Base-by-base conservation (phyloP, 2,888 invertebrate genomes). In the Pomacea canaliculata region DNA sequence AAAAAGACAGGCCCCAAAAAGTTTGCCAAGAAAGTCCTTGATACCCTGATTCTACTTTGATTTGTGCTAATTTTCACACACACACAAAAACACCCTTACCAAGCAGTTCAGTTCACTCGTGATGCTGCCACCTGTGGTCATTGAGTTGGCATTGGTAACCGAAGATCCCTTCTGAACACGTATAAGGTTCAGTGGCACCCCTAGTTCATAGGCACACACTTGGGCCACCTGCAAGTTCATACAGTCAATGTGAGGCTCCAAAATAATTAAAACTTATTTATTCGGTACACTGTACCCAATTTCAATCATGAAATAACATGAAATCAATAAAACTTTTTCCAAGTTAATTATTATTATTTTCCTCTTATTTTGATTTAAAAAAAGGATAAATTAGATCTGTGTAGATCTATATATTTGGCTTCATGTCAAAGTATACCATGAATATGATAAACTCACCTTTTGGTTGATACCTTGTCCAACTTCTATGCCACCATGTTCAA, bases 381-480 rank as follows among this genome's bases (percentile, higher is more conserved):
- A 37, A 37, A 37, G 37, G 37, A 37, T 37, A 37, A 37, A 37
- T 37, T 37, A 5, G 37, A 37, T 37, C 37, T 37, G 5, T 37
- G 1, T 37, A 37, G 37, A 37, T 37, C 37, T 37, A 37, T 5
- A 37, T 37, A 37, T 37, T 37, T 37, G 4, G 4, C 5, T 37
- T 13, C 8, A 56, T 16, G 16, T 7, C 16, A 56, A 3, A 51
- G 13, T 8, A 8, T 13, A 51, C 51, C 51, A 56, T 16, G 10
- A 56, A 10, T 8, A 56, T 56, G 16, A 56, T 56, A 56, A 56
- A 13, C 37, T 19, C 10, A 92, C 93, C 92, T 95, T 96, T 0
- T 95, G 95, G 82, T 96, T 94, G 70, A 95, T 92, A 16, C 96
- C 96, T 91, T 96, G 96, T 0, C 96, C 96, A 83, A 90, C 87